Evolutionary conservation across 2,113 vertebrate genomes (phyloP), one percentile per base, ranked within the genome.

Genomic region (Microtus ochrogaster): DNA sequence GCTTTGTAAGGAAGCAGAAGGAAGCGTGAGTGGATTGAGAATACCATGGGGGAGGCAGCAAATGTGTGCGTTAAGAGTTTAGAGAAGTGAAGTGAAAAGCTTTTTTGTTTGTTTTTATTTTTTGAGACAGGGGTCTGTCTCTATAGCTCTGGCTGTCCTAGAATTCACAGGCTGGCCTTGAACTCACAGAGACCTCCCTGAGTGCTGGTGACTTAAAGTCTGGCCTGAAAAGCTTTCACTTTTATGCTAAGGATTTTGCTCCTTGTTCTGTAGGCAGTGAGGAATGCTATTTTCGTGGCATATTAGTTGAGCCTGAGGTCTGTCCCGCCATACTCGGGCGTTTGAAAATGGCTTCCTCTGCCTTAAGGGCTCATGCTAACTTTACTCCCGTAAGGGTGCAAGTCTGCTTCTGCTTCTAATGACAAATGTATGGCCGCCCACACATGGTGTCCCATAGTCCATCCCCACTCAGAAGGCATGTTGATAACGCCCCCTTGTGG

Each of bases 371-470:
- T 2, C 22, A 8, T 39, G 28, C 28, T 36, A 49, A 49, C 49
- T 1, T 49, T 49, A 49, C 49, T 49, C 49, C 49, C 10, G 10
- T 0, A 9, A 39, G 55, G 26, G 41, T 13, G 22, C 0, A 5
- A 21, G 65, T 13, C 19, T 47, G 90, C 0, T 1, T 14, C 5
- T 0, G 36, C 81, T 7, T 41, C n/a, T 36, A 10, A 21, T 16
- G 3, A 36, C 52, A 10, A 1, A 36, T 2, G 3, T 9, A 0
- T 30, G 61, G 28, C 82, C 28, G 19, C 66, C 8, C 36, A 7
- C 2, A 0, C 6, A 0, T n/a, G 70, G 0, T 3, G 30, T 22
- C 14, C 72, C 19, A 0, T 24, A 10, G 11, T 6, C 2, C 41
- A 0, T 0, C 77, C 73, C 1, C 39, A 21, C 11, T 2, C 21